Evolutionary conservation across 2,888 invertebrate genomes (phyloP), one percentile per base, ranked within the genome.

Genomic region (Exocentrus adspersus): DNA sequence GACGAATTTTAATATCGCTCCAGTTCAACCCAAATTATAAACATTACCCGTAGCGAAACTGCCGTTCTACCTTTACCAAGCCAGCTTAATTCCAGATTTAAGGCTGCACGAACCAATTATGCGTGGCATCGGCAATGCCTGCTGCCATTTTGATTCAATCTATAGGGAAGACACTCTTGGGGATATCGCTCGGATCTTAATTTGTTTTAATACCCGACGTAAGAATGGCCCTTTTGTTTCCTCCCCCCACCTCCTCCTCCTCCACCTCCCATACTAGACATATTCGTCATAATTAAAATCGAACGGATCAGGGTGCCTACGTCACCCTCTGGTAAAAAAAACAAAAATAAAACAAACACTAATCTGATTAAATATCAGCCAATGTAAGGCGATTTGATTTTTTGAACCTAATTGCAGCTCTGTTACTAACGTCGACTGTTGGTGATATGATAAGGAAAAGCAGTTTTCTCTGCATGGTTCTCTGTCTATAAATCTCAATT

Each of bases 151-250:
- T 83, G 82, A 84, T 85, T 85, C 86, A 85, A 86, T 86, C 86
- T 85, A 86, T 86, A 81, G 85, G 83, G 84, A 86, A 86, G 87
- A 86, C 86, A 86, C 86, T 85, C 86, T 77, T 72, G 86, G 86
- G 70, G 68, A 64, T 65, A 78, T 77, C 75, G 77, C 77, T 69
- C 72, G 73, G 78, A 79, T 80, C 80, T 80, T 80, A 80, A 80
- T 81, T 80, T 79, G 80, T 79, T 80, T 80, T 80, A 81, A 80
- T 76, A 72, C 71, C 51, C 65, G 65, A 65, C 68, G 61, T 66
- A 71, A 37, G 37, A 37, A 37, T 37, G 37, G 37, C 24, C 7
- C 24, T 24, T 24, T 24, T 24, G 24, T 24, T 24, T 24, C 7
- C 24, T 7, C 24, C 7, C 4, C 24, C 24, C 24, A 3, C 24